These are phyloP conservation scores for Harpagifer antarcticus DNA, from an alignment of 2,797 vertebrate species.

Conservation along the genomic window DNA sequence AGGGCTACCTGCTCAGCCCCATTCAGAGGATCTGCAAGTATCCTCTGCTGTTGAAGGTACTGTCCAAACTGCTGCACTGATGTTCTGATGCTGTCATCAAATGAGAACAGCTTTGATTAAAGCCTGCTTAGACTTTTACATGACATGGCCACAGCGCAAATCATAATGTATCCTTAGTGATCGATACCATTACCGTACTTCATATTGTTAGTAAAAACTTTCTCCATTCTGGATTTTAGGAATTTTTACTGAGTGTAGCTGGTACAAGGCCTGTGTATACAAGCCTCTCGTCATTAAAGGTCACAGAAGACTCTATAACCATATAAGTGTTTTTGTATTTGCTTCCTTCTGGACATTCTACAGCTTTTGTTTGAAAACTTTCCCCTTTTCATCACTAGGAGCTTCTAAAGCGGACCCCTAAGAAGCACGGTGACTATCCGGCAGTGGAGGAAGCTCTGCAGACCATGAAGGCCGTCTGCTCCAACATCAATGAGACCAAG, in stretches of 20 bases:
- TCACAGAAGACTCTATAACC: slow-evolving; percentile 20
- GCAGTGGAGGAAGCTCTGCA: slow-evolving; percentile 95
- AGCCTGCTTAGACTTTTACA: neutral
- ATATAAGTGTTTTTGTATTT: neutral
- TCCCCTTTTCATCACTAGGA: slow-evolving; percentile 82
- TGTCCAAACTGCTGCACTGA: neutral
- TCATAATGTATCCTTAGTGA: neutral
- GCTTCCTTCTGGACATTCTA: neutral
- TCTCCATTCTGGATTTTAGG: too few species aligned
- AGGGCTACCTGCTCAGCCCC: slow-evolving; percentile 96
- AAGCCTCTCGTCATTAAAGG: neutral
- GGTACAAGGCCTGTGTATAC: too few species aligned
- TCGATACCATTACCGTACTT: too few species aligned
- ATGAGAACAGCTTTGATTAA: neutral
- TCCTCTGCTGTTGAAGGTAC: slow-evolving; percentile 96
- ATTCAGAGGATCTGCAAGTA: slow-evolving; percentile 99
- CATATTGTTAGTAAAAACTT: too few species aligned
- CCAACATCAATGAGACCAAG: slow-evolving; percentile 99
- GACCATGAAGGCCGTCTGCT: slow-evolving; percentile 98
- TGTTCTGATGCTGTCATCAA: neutral
- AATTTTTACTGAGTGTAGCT: too few species aligned
- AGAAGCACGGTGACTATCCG: slow-evolving; percentile 94
- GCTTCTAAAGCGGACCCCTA: slow-evolving; percentile 95
- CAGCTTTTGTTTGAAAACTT: neutral
- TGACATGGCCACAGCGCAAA: neutral